Conservation (phyloP, 2,888 invertebrate species). For the Abscondita cerata region DNA sequence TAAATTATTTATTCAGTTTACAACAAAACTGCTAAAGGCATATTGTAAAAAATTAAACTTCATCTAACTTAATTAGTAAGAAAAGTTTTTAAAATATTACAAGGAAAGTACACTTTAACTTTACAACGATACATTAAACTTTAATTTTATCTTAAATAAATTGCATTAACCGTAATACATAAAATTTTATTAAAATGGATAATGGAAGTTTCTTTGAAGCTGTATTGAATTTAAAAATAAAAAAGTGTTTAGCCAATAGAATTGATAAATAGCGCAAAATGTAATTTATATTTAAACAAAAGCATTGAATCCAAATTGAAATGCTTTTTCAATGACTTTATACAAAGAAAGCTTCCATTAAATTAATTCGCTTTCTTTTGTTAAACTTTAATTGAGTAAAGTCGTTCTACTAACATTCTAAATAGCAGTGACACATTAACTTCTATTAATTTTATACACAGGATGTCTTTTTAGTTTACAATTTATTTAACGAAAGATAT, state of each 20-base stretch:
- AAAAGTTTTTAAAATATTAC: too few relatives aligned
- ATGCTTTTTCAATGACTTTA: slow-evolving; percentile 18
- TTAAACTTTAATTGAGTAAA: slow-evolving; percentile 31
- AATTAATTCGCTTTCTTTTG: slow-evolving; percentile 29
- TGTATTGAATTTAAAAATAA: too few relatives aligned
- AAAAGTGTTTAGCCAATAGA: not conserved
- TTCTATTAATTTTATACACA: slow-evolving; percentile 19
- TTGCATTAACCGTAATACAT: too few relatives aligned
- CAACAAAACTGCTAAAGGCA: too few relatives aligned
- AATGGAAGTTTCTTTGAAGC: too few relatives aligned
- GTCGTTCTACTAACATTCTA: slow-evolving; percentile 26
- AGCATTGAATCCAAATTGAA: slow-evolving; percentile 12
- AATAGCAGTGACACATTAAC: slow-evolving; percentile 29
- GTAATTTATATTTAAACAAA: slow-evolving; percentile 25
- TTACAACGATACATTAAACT: too few relatives aligned
- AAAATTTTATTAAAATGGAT: too few relatives aligned
- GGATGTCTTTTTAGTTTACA: not conserved
- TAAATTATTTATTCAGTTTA: too few relatives aligned
- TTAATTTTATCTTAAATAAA: too few relatives aligned
- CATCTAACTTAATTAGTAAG: too few relatives aligned
- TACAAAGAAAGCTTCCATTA: slow-evolving; percentile 28
- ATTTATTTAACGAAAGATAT: not conserved
- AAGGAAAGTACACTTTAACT: too few relatives aligned
- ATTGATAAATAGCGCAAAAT: not conserved
- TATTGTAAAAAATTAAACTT: too few relatives aligned